A percentile compares a stretch with the other conserved stretches of the same genome.
Evolutionary conservation across 2,888 invertebrate species (phyloP).

Genomic region (Mimumesa dahlbomi): DNA sequence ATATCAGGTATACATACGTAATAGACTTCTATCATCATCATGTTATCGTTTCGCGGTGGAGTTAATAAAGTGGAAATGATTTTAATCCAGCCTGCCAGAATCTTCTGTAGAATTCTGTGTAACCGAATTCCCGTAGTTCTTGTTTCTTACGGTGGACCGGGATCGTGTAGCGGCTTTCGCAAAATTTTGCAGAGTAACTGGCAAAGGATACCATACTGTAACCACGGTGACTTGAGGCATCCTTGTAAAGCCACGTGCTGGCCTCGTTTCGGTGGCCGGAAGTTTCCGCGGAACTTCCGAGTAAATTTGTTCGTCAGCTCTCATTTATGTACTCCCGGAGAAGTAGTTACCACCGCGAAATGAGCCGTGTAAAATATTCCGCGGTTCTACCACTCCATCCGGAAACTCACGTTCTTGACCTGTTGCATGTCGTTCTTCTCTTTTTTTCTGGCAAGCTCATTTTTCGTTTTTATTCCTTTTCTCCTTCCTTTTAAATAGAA

Average conservation of each 20-base stretch:
- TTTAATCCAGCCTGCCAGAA: too few species aligned
- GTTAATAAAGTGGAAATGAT: too few species aligned
- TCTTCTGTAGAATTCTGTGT: too few species aligned
- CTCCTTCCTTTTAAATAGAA: too few species aligned
- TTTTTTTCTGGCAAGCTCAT: too few species aligned
- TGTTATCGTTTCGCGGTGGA: too few species aligned
- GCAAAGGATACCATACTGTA: constrained; percentile 8
- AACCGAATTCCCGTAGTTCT: constrained; percentile 18
- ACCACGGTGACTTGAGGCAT: constrained; percentile 13
- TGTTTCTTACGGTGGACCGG: constrained; percentile 22
- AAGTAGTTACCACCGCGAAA: not conserved
- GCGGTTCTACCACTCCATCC: not conserved
- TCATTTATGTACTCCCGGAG: not conserved
- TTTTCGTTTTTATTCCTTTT: too few species aligned
- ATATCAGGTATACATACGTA: too few species aligned
- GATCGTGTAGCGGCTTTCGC: constrained; percentile 7
- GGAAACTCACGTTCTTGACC: not conserved
- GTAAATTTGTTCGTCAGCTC: constrained; percentile 30
- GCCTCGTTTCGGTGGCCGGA: constrained; percentile 14
- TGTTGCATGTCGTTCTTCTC: too few species aligned
- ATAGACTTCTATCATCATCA: too few species aligned
- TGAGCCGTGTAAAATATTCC: not conserved
- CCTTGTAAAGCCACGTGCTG: constrained; percentile 23
- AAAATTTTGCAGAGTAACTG: constrained; percentile 24
- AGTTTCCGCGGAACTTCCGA: constrained; percentile 19